Conservation (phyloP, 2,888 invertebrate species). For the Lasius platythorax region DNA sequence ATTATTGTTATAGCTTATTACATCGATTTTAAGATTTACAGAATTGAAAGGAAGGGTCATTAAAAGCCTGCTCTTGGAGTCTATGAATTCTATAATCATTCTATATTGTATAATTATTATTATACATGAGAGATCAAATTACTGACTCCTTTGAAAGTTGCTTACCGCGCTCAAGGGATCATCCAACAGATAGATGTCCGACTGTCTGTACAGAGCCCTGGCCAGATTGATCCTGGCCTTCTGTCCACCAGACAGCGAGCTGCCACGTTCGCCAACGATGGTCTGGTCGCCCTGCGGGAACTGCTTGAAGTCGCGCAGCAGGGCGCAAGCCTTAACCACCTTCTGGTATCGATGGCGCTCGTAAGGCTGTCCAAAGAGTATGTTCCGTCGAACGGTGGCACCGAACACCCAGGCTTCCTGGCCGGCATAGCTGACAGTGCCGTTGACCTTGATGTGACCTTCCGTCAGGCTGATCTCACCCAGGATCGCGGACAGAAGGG, state of each 20-base stretch:
- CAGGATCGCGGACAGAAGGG: slow-evolving; percentile 90
- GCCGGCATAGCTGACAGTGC: slow-evolving; percentile 91
- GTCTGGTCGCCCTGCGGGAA: slow-evolving; percentile 91
- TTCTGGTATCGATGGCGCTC: slow-evolving; percentile 88
- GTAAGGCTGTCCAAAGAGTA: slow-evolving; percentile 92
- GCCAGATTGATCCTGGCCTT: slow-evolving; percentile 93
- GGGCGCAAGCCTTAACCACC: slow-evolving; percentile 85
- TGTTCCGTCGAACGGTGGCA: slow-evolving; percentile 93
- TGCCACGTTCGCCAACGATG: slow-evolving; percentile 91
- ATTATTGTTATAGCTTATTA: too few species aligned
- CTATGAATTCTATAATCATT: not conserved
- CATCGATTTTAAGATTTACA: not conserved
- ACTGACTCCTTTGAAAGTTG: not conserved
- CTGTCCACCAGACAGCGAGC: slow-evolving; percentile 91
- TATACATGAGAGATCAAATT: not conserved
- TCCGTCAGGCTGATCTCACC: slow-evolving; percentile 89
- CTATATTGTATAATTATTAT: not conserved
- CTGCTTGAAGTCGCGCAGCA: slow-evolving; percentile 87
- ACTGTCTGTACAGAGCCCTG: slow-evolving; percentile 91
- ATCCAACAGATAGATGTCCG: slow-evolving; percentile 93
- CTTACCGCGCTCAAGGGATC: slow-evolving; percentile 92
- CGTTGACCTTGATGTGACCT: slow-evolving; percentile 90
- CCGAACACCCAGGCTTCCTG: slow-evolving; percentile 96
- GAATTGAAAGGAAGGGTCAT: not conserved
- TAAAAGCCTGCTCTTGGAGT: not conserved